These are phyloP conservation scores for Drosophila diplacantha DNA, from an alignment of 2,888 invertebrate species.

Conservation along the genomic window DNA sequence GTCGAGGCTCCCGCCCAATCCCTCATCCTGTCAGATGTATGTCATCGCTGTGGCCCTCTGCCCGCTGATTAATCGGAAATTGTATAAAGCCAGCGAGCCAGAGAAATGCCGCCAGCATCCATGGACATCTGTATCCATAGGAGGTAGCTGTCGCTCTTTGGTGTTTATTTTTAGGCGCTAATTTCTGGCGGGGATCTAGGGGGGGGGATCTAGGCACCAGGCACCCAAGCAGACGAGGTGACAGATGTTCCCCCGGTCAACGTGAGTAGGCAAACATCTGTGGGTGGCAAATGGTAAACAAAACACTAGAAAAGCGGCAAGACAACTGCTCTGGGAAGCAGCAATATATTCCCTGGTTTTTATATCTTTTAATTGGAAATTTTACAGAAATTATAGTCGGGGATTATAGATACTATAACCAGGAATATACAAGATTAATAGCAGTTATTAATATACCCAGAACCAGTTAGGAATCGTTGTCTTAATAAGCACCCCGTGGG, in stretches of 20 bases:
- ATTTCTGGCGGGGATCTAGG: constrained; percentile 2
- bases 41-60: constrained; percentile 54
- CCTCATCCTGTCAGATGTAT: constrained; percentile 67
- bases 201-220: constrained; percentile 1
- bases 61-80: constrained; percentile 62
- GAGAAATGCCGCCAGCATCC: neutral
- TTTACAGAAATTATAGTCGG: neutral
- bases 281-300: constrained; percentile 12
- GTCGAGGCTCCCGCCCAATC: constrained; percentile 50
- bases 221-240: constrained; percentile 4
- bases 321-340: neutral
- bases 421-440: neutral
- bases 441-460: neutral
- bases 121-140: constrained; percentile 7
- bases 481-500: neutral
- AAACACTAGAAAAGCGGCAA: neutral
- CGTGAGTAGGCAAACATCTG: constrained; percentile 12
- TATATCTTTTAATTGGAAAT: neutral
- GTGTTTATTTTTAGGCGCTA: constrained; percentile 7
- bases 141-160: neutral
- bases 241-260: constrained; percentile 18
- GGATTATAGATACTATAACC: neutral
- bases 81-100: constrained; percentile 33
- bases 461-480: neutral
- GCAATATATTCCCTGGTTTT: neutral